Conservation (phyloP, 2,113 vertebrate species). For the Capreolus pygargus region DNA sequence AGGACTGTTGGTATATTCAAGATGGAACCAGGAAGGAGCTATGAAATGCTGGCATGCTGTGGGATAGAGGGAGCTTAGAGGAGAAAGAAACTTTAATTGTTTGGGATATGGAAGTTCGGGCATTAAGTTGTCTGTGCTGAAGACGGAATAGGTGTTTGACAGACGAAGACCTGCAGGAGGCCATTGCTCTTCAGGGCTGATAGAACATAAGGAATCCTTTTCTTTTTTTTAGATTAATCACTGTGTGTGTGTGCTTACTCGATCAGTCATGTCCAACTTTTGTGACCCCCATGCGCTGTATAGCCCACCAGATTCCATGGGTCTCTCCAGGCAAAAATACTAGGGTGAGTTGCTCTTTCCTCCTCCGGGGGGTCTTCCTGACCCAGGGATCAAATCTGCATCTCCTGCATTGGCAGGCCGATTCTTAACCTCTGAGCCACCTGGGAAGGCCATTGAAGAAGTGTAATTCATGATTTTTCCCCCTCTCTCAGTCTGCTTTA, state of each 20-base stretch:
- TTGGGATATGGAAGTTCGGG: too few relatives aligned
- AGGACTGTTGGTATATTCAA: not conserved
- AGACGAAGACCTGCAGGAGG: not conserved
- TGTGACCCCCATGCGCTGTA: not conserved
- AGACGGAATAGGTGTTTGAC: not conserved
- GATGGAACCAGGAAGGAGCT: not conserved
- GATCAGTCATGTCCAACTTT: not conserved
- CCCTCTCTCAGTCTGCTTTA: not conserved
- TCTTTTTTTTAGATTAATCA: not conserved
- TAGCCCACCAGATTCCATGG: not conserved
- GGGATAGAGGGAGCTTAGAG: not conserved
- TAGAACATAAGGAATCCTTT: not conserved
- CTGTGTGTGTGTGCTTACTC: not conserved
- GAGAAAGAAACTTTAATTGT: not conserved
- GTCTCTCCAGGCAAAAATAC: not conserved
- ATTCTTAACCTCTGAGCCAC: not conserved
- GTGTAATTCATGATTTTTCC: not conserved
- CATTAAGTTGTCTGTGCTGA: not conserved
- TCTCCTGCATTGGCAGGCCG: not conserved
- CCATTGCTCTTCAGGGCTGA: not conserved
- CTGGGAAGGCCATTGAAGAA: not conserved
- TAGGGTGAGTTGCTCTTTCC: not conserved
- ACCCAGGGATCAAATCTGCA: not conserved
- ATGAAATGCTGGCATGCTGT: fast-evolving
- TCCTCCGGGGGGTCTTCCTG: not conserved